A percentile compares a stretch with the other conserved stretches of the same genome.
Conservation (phyloP, 2,888 invertebrate species). For the Mythimna ferrago region DNA sequence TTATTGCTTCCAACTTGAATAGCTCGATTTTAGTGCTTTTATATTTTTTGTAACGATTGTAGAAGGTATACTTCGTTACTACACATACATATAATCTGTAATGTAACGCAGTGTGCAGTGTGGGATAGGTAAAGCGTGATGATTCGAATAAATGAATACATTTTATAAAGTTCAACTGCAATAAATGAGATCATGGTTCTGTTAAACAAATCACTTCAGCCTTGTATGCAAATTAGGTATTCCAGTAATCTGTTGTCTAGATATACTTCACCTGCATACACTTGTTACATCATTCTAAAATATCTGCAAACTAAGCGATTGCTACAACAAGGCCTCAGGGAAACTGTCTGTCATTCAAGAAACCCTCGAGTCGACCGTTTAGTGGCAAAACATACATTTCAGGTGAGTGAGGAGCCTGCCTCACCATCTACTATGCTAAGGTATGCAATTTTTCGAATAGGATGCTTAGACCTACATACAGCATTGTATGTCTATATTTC, state of each 20-base stretch:
- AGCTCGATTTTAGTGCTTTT: background rate
- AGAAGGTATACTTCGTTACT: background rate
- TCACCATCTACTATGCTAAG: no score
- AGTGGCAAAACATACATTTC: no score
- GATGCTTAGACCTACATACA: no score
- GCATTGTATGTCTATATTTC: no score
- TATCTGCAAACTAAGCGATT: background rate
- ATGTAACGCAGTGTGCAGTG: conserved; percentile 21
- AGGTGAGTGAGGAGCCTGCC: no score
- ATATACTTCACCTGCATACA: conserved; percentile 37
- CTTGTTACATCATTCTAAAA: conserved; percentile 22
- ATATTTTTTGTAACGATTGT: background rate
- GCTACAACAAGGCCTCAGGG: background rate
- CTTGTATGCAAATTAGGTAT: conserved; percentile 78
- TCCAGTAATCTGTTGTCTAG: conserved; percentile 73
- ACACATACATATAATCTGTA: conserved; percentile 14
- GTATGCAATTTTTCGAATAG: no score
- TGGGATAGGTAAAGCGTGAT: conserved; percentile 47
- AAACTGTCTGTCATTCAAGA: background rate
- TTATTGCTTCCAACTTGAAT: background rate
- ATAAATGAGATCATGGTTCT: conserved; percentile 78
- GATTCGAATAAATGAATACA: conserved; percentile 54
- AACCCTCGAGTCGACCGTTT: no score
- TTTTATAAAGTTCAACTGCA: conserved; percentile 66
- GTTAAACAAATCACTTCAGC: conserved; percentile 79